phyloP scores from a whole-genome alignment of 2,888 invertebrate species.

The Tenthredo scrophulariae region DNA sequence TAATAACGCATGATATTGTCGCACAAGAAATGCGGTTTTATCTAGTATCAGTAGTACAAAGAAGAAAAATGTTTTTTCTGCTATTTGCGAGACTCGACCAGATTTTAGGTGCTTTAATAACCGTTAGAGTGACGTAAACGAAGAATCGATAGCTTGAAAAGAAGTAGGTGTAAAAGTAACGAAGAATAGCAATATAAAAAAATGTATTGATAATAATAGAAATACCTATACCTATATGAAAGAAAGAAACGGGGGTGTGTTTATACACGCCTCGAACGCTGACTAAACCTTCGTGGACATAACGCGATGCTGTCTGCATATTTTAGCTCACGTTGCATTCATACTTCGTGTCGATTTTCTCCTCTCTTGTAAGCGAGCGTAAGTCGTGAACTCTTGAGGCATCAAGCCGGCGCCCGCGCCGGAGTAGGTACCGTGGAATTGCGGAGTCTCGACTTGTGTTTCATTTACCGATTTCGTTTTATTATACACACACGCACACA shows the following conservation, averaged over 20 bases:
- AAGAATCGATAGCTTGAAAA: slow-evolving; percentile 20
- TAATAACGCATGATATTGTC: not conserved
- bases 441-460: slow-evolving; percentile 22
- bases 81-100: not conserved
- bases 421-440: slow-evolving; percentile 15
- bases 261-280: slow-evolving; percentile 46
- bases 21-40: not conserved
- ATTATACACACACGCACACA: too few species aligned
- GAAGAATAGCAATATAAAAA: not conserved
- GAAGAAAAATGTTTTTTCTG: not conserved
- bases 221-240: not conserved
- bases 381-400: slow-evolving; percentile 12
- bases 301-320: slow-evolving; percentile 64
- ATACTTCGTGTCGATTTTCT: slow-evolving; percentile 60
- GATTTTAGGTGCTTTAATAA: not conserved
- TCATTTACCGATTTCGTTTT: slow-evolving; percentile 52
- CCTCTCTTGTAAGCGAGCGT: slow-evolving; percentile 49
- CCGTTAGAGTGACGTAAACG: slow-evolving; percentile 19
- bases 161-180: not conserved
- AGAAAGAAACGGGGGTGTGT: slow-evolving; percentile 5
- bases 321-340: slow-evolving; percentile 64
- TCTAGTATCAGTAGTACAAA: not conserved
- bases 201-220: not conserved
- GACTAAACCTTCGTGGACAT: slow-evolving; percentile 58
- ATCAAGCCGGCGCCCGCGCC: not conserved